Percentiles rank a stretch among this genome's conserved stretches.
phyloP scores from a whole-genome alignment of 2,797 vertebrate species.

The Chrosomus eos region DNA sequence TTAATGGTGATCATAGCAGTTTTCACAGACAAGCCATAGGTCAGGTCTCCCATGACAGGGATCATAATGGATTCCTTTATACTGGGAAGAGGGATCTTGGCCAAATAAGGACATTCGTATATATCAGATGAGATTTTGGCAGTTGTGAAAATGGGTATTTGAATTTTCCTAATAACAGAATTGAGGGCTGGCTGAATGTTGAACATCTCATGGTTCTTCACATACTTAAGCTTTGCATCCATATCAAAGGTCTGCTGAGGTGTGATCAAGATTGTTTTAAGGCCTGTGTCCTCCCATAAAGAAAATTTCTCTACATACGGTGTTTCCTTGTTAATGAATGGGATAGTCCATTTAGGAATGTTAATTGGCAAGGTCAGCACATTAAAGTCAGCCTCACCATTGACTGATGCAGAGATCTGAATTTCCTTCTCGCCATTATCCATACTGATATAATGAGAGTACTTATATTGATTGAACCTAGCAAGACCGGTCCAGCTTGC shows the following conservation, averaged over 20 bases:
- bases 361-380: conserved; percentile 81
- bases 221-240: conserved; percentile 83
- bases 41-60: conserved; percentile 89
- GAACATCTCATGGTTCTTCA: conserved; percentile 86
- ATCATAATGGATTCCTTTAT: conserved; percentile 78
- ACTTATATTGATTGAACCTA: conserved; percentile 92
- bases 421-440: conserved; percentile 82
- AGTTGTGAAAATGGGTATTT: conserved; percentile 77
- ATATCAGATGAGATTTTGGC: conserved; percentile 76
- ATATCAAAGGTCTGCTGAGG: conserved; percentile 90
- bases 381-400: conserved; percentile 89
- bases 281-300: conserved; percentile 85
- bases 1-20: conserved; percentile 85
- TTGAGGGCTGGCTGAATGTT: conserved; percentile 78
- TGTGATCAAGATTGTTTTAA: conserved; percentile 83
- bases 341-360: conserved; percentile 83
- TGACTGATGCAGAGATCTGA: conserved; percentile 75
- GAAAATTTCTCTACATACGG: conserved; percentile 77
- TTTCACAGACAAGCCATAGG: conserved; percentile 88
- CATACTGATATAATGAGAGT: conserved; percentile 82
- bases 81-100: conserved; percentile 78
- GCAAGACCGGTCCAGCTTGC: conserved; percentile 82
- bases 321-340: conserved; percentile 76
- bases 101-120: conserved; percentile 64
- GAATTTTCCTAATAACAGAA: conserved; percentile 74